phyloP scores from a whole-genome alignment of 2,113 vertebrate genomes.

The Tenrec ecaudatus region DNA sequence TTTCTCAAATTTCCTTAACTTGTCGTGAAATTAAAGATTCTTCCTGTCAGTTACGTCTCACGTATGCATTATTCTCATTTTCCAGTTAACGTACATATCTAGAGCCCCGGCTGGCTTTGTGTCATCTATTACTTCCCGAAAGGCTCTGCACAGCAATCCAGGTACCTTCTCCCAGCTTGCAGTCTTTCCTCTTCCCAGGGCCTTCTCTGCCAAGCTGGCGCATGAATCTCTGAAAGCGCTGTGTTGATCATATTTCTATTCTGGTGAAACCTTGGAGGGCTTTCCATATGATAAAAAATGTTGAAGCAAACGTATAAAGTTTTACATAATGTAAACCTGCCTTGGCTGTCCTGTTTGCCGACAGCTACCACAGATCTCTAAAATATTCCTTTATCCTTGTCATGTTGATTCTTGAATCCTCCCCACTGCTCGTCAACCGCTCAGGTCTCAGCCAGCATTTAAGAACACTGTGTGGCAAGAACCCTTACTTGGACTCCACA shows the following conservation, averaged over 20 bases:
- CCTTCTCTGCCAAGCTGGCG: neutral
- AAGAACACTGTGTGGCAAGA: neutral
- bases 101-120: neutral
- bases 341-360: conserved; percentile 2
- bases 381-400: neutral
- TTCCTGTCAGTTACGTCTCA: neutral
- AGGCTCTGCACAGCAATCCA: neutral
- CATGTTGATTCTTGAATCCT: neutral
- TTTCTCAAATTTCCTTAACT: neutral
- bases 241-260: neutral
- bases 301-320: neutral
- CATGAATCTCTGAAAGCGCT: neutral
- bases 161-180: neutral
- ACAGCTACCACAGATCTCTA: neutral
- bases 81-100: too few relatives aligned
- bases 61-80: neutral
- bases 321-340: neutral
- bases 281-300: neutral
- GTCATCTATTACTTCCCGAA: neutral
- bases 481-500: neutral
- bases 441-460: neutral
- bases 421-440: neutral
- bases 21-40: neutral
- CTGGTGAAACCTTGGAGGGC: neutral
- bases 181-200: neutral